Percentiles rank a stretch among this genome's conserved stretches.
phyloP scores from a whole-genome alignment of 2,113 vertebrate genomes.

The Mesocricetus auratus region DNA sequence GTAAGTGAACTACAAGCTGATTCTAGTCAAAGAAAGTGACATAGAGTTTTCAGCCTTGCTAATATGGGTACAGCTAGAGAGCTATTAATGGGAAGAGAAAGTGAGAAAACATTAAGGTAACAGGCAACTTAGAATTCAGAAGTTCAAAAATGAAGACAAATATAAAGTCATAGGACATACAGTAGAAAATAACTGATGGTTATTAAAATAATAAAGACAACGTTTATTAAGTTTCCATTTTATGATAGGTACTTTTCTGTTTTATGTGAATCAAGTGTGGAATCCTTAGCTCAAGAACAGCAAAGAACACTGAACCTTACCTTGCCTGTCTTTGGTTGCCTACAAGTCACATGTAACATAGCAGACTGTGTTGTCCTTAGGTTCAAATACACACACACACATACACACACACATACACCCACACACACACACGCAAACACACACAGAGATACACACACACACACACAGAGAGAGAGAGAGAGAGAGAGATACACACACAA shows the following conservation, averaged over 20 bases:
- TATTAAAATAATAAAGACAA: not conserved
- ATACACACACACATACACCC: too few species aligned
- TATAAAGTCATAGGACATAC: not conserved
- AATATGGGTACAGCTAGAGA: not conserved
- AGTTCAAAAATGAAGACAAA: constrained; percentile 6
- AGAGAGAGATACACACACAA: too few species aligned
- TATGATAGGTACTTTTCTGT: not conserved
- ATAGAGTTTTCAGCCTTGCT: constrained; percentile 9
- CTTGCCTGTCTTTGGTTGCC: not conserved
- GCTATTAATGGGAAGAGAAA: not conserved
- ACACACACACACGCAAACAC: too few species aligned
- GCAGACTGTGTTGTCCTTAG: not conserved
- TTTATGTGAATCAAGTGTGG: not conserved
- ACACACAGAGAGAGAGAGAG: too few species aligned
- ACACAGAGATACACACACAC: too few species aligned
- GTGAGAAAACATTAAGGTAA: not conserved
- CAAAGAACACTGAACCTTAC: not conserved
- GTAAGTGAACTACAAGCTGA: constrained; percentile 57
- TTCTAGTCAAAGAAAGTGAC: constrained; percentile 4
- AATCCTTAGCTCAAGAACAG: not conserved
- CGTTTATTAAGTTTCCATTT: not conserved
- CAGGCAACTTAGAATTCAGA: constrained; percentile 17
- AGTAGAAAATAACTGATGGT: not conserved
- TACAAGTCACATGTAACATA: not conserved
- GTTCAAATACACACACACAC: not conserved